These are phyloP conservation scores for Drepanosiphum platanoidis DNA, from an alignment of 2,888 invertebrate species.

Conservation along the genomic window DNA sequence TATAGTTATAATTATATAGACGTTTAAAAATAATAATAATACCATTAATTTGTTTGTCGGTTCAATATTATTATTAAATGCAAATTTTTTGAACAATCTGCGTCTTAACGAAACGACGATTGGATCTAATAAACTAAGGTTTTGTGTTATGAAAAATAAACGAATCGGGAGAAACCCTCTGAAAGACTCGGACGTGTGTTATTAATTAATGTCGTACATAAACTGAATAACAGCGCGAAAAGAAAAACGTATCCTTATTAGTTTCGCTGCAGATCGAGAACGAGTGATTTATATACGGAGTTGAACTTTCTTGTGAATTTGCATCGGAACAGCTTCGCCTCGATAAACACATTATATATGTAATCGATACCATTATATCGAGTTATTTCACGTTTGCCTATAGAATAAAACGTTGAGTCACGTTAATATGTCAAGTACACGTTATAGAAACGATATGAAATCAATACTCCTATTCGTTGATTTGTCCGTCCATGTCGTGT, in stretches of 20 bases:
- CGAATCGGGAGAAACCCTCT: too few species aligned
- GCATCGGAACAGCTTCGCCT: background rate
- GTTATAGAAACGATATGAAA: background rate
- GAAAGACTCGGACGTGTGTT: too few species aligned
- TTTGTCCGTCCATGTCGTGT: background rate
- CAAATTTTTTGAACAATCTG: too few species aligned
- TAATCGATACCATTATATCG: background rate
- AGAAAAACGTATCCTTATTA: background rate
- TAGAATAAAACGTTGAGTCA: background rate
- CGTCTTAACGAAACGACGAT: too few species aligned
- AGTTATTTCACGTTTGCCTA: background rate
- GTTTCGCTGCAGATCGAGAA: background rate
- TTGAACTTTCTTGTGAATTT: slow-evolving; percentile 7
- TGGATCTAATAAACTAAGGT: too few species aligned
- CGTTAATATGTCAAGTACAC: background rate
- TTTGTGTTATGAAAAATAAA: too few species aligned
- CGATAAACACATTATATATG: background rate
- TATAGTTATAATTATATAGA: too few species aligned
- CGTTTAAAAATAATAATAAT: too few species aligned
- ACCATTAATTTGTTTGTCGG: too few species aligned
- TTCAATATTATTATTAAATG: too few species aligned
- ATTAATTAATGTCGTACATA: too few species aligned
- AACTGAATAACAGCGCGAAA: too few species aligned
- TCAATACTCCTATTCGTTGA: background rate
- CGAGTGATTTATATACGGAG: background rate